A percentile compares a stretch with the other conserved stretches of the same genome.
These are phyloP conservation scores for Xiphydria camelus DNA, from an alignment of 2,888 invertebrate species.

Conservation along the genomic window DNA sequence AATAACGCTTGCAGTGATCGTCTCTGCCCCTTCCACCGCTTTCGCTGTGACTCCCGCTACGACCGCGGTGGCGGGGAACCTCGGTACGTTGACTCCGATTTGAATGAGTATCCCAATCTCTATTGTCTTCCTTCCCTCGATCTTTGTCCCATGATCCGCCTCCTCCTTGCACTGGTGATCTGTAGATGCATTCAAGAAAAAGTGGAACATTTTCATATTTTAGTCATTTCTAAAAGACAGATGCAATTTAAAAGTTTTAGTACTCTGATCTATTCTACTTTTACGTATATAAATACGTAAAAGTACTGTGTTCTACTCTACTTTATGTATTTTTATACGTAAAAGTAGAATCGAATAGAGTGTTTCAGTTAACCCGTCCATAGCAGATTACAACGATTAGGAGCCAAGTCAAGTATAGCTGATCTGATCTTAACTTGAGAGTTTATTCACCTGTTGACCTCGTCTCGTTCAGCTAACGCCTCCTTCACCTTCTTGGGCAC, in stretches of 20 bases:
- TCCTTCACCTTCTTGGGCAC: conserved; percentile 60
- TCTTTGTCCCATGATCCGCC: conserved; percentile 31
- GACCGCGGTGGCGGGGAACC: conserved; percentile 19
- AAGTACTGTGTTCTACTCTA: too few relatives aligned
- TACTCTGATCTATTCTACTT: too few relatives aligned
- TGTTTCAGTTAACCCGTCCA: conserved; percentile 13
- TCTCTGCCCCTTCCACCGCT: conserved; percentile 31
- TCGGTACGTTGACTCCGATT: conserved; percentile 47
- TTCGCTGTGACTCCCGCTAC: conserved; percentile 30
- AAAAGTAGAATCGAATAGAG: conserved; percentile 8
- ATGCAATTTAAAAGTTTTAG: conserved; percentile 1
- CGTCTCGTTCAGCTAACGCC: conserved; percentile 54
- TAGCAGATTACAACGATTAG: too few relatives aligned
- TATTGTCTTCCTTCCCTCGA: conserved; percentile 39
- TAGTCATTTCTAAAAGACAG: too few relatives aligned
- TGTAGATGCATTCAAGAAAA: too few relatives aligned
- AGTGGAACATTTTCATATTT: too few relatives aligned
- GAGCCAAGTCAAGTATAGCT: too few relatives aligned
- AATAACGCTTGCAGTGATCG: conserved; percentile 45
- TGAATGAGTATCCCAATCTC: conserved; percentile 49
- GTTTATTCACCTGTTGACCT: conserved; percentile 44
- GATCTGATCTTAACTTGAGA: too few relatives aligned
- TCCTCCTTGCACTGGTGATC: conserved; percentile 36
- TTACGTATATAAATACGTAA: too few relatives aligned
- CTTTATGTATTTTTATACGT: conserved; percentile 10